Percentiles rank a stretch among this genome's conserved stretches.
These are phyloP conservation scores for Pissodes strobi DNA, from an alignment of 1,140 invertebrate species.

Conservation along the genomic window DNA sequence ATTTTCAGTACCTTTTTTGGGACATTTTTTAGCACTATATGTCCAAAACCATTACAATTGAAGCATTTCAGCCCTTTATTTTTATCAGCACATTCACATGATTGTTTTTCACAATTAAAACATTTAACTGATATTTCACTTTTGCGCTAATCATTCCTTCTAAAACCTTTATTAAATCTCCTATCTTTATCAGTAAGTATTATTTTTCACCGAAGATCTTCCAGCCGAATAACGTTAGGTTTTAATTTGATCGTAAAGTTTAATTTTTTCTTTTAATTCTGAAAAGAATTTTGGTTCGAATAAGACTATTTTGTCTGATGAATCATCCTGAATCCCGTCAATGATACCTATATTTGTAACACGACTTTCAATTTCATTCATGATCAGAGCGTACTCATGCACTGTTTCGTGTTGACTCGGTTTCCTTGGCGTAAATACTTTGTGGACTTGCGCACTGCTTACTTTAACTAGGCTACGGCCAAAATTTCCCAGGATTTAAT, in stretches of 20 bases:
- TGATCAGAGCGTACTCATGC: constrained; percentile 40
- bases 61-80: constrained; percentile 8
- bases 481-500: not conserved
- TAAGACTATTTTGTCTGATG: constrained; percentile 21
- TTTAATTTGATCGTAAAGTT: too few relatives aligned
- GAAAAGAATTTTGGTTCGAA: constrained; percentile 22
- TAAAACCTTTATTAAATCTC: constrained; percentile 27
- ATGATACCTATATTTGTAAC: constrained; percentile 24
- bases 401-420: not conserved
- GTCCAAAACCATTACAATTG: constrained; percentile 3
- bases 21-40: too few relatives aligned
- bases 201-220: not conserved
- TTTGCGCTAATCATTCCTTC: not conserved
- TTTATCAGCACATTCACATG: not conserved
- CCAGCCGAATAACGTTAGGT: constrained; percentile 11
- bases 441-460: constrained; percentile 1
- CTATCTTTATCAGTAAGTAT: constrained; percentile 22
- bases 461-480: not conserved
- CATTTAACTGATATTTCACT: too few relatives aligned
- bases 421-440: not conserved
- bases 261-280: constrained; percentile 36
- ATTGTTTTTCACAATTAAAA: constrained; percentile 17
- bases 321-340: too few relatives aligned
- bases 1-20: too few relatives aligned
- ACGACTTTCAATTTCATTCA: constrained; percentile 16